A percentile compares a stretch with the other conserved stretches of the same genome.
These are phyloP conservation scores for Aptenodytes patagonicus DNA, from an alignment of 2,113 vertebrate genomes.

Conservation along the genomic window DNA sequence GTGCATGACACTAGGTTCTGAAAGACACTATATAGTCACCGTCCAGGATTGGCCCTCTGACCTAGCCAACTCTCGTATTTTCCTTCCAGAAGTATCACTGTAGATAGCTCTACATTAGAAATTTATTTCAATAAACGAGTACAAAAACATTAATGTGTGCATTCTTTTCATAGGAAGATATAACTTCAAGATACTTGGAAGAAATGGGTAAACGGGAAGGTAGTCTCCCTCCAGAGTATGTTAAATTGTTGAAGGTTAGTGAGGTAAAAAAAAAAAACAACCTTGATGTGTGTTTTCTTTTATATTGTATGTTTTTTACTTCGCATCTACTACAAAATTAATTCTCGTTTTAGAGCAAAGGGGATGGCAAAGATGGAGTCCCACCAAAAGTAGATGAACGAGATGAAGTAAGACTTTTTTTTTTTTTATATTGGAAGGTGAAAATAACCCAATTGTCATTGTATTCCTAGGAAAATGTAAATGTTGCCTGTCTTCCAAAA, in stretches of 20 bases:
- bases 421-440: not conserved
- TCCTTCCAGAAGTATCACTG: not conserved
- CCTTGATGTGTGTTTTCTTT: not conserved
- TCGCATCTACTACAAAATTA: not conserved
- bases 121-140: not conserved
- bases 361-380: slow-evolving; percentile 8
- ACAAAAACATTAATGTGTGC: not conserved
- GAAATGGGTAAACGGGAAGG: slow-evolving; percentile 73
- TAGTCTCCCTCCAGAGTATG: slow-evolving; percentile 77
- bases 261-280: not conserved
- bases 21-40: accelerated
- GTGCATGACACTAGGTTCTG: not conserved
- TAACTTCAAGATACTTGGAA: slow-evolving; percentile 68
- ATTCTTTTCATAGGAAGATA: slow-evolving; percentile 66
- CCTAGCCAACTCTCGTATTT: not conserved
- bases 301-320: not conserved
- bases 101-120: not conserved
- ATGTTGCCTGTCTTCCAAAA: not conserved
- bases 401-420: slow-evolving; percentile 51
- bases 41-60: not conserved
- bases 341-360: slow-evolving; percentile 70
- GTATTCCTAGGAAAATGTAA: not conserved
- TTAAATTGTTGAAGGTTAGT: slow-evolving; percentile 73
- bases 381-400: not conserved
- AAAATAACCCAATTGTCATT: not conserved